A percentile compares a stretch with the other conserved stretches of the same genome.
Conservation (phyloP, 1,140 invertebrate genomes). For the Leptopilina boulardi region DNA sequence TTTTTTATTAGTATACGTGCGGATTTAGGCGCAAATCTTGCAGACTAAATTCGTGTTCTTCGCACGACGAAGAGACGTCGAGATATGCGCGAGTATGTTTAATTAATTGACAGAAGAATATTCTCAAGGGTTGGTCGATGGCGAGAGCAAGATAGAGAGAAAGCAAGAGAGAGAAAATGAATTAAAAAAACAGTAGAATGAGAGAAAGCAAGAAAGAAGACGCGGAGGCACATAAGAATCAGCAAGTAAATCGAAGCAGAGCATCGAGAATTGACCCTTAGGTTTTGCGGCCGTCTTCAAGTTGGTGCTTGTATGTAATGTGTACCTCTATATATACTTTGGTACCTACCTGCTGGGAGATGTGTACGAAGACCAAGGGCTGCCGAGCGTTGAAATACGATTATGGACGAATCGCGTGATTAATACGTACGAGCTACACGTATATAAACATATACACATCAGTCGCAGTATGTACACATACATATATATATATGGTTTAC, state of each 20-base stretch:
- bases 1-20: no score
- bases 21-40: no score
- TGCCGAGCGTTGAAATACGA: conserved; percentile 62
- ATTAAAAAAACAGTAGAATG: background rate
- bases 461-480: background rate
- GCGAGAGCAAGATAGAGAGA: conserved; percentile 35
- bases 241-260: conserved; percentile 20
- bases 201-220: background rate
- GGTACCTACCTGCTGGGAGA: conserved; percentile 41
- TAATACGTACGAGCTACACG: conserved; percentile 63
- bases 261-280: conserved; percentile 35
- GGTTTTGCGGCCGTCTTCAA: conserved; percentile 21
- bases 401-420: conserved; percentile 71
- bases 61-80: conserved; percentile 27
- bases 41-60: conserved; percentile 40
- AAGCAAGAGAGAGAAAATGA: conserved; percentile 19
- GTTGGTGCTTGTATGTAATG: conserved; percentile 29
- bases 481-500: background rate
- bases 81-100: conserved; percentile 32
- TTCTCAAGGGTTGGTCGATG: conserved; percentile 20
- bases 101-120: conserved; percentile 42
- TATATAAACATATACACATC: conserved; percentile 22
- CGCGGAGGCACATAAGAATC: conserved; percentile 23
- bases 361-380: conserved; percentile 46
- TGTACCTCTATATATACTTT: conserved; percentile 2